phyloP scores from a whole-genome alignment of 2,113 vertebrate species.

The Fukomys damarensis region DNA sequence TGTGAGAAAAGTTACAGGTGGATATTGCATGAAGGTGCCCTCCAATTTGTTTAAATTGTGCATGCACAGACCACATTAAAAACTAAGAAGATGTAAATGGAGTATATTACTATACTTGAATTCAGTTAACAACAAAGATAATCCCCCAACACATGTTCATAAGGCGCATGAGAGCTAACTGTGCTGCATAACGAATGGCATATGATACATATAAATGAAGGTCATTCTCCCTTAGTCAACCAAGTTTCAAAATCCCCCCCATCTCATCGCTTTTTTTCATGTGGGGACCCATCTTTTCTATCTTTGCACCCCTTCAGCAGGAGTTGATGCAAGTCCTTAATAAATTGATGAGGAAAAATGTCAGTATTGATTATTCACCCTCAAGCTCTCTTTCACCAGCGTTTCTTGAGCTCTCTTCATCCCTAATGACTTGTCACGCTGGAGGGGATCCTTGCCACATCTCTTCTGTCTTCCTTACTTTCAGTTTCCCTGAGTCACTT shows the following conservation, averaged over 20 bases:
- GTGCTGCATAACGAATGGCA: neutral
- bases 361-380: neutral
- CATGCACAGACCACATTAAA: neutral
- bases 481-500: neutral
- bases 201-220: neutral
- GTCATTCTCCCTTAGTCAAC: neutral
- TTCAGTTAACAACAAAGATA: neutral
- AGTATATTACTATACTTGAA: neutral
- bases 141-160: neutral
- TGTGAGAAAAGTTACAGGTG: slow-evolving; percentile 33
- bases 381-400: neutral
- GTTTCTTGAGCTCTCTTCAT: neutral
- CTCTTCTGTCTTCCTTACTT: neutral
- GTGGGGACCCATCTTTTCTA: neutral
- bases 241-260: neutral
- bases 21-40: neutral
- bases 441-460: neutral
- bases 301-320: neutral
- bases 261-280: neutral
- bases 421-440: neutral
- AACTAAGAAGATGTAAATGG: neutral
- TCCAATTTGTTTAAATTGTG: slow-evolving; percentile 38
- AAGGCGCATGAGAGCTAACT: neutral
- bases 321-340: neutral
- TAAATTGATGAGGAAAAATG: neutral